Evolutionary conservation across 2,888 invertebrate genomes (phyloP).

Genomic region (Lithosia quadra): DNA sequence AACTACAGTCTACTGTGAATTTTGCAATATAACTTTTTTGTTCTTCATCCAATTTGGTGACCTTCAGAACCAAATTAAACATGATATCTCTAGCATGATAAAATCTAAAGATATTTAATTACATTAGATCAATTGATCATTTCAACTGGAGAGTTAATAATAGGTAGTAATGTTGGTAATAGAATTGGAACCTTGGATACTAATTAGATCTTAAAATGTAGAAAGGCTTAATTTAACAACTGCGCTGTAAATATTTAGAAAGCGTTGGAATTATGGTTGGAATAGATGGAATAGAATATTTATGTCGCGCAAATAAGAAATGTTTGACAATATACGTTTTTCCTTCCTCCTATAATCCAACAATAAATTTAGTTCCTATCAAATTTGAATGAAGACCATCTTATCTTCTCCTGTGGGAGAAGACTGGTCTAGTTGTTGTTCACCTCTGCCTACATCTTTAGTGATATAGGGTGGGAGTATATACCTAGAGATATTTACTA

Average conservation of each 20-base stretch:
- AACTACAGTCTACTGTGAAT: not conserved
- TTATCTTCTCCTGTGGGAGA: too few species aligned
- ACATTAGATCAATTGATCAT: slow-evolving; percentile 4
- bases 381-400: too few species aligned
- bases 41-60: not conserved
- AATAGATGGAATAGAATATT: not conserved
- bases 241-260: not conserved
- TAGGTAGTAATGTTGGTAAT: not conserved
- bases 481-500: too few species aligned
- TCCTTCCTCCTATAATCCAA: too few species aligned
- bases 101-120: slow-evolving; percentile 20
- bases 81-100: not conserved
- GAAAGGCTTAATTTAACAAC: not conserved
- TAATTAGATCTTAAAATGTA: slow-evolving; percentile 18
- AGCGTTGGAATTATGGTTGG: not conserved
- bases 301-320: not conserved
- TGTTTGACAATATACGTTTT: too few species aligned
- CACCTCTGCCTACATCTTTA: too few species aligned
- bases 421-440: too few species aligned
- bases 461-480: too few species aligned
- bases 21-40: not conserved
- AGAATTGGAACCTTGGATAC: slow-evolving; percentile 10
- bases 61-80: slow-evolving; percentile 11
- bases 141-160: not conserved
- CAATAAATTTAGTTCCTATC: too few species aligned